Evolutionary conservation across 1,140 invertebrate species (phyloP), one percentile per base, ranked within the genome.

Genomic region (Sycobia sp.): DNA sequence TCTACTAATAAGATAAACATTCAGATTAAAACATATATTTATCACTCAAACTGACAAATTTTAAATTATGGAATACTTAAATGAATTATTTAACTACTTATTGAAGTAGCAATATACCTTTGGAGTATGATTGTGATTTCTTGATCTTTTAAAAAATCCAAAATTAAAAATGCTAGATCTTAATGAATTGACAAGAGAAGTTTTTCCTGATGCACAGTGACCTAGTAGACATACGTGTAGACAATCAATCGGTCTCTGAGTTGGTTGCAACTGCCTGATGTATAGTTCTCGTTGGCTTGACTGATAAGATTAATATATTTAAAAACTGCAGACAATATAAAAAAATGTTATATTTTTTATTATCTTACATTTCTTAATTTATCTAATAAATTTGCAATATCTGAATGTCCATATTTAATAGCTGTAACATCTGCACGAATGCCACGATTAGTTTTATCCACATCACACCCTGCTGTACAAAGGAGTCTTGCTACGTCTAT

Each of bases 401-500:
- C 85, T 46, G 86, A 86, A 74, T 90, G 86, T 39, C 91, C 91
- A 70, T 92, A 87, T 71, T 92, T 91, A 41, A 93, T 83, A 16
- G 92, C 91, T 62, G 90, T 90, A 22, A 94, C 90, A 75, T 94
- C 92, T 11, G 91, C 90, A 43, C 89, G 86, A 29, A 93, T 89
- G 61, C 91, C 91, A 32, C 83, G 82, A 76, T 89, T 89, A 53
- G 84, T 84, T 67, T 87, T 84, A 68, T 90, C 88, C 9, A 89
- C 85, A 64, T 87, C 85, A 71, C 88, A 89, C 47, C 89, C 89
- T 61, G 89, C 87, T 65, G 92, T 82, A 72, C 91, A 90, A 39
- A 94, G 81, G 74, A 88, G 88, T 68, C 87, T 84, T 22, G 91
- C 89, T 69, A 93, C 84, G 74, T 92, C 88, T 46, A 88, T 89